phyloP scores from a whole-genome alignment of 1,140 invertebrate species.

The Dendrolimus punctatus region DNA sequence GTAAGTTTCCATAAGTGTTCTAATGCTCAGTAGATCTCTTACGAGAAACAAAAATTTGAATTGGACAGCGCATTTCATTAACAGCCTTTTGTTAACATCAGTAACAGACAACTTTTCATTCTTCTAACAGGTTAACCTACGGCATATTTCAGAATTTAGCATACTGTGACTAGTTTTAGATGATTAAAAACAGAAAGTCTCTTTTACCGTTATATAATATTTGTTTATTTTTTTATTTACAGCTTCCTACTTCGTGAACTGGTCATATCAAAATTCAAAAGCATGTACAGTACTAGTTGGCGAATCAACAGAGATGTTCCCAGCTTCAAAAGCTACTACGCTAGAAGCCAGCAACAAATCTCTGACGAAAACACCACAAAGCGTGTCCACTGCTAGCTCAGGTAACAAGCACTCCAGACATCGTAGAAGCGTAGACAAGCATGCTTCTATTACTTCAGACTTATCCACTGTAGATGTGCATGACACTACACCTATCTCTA shows the following conservation, averaged over 20 bases:
- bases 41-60: no score
- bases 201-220: background rate
- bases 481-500: slow-evolving; percentile 61
- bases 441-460: slow-evolving; percentile 71
- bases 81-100: no score
- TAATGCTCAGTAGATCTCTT: no score
- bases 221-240: slow-evolving; percentile 38
- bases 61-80: no score
- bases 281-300: slow-evolving; percentile 88
- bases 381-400: slow-evolving; percentile 57
- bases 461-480: slow-evolving; percentile 56
- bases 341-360: slow-evolving; percentile 76
- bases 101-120: no score
- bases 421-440: slow-evolving; percentile 77
- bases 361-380: slow-evolving; percentile 71
- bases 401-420: slow-evolving; percentile 76
- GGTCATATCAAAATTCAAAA: slow-evolving; percentile 84
- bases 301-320: slow-evolving; percentile 77
- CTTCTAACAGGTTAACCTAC: no score
- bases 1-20: no score
- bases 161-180: no score
- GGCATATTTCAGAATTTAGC: no score
- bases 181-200: no score
- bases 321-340: slow-evolving; percentile 75
- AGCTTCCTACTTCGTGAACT: slow-evolving; percentile 87